Evolutionary conservation across 53 echinoderm and acorn worm species (phyloP), one percentile per base, ranked within the genome.

Genomic region (Holothuria scabra): DNA sequence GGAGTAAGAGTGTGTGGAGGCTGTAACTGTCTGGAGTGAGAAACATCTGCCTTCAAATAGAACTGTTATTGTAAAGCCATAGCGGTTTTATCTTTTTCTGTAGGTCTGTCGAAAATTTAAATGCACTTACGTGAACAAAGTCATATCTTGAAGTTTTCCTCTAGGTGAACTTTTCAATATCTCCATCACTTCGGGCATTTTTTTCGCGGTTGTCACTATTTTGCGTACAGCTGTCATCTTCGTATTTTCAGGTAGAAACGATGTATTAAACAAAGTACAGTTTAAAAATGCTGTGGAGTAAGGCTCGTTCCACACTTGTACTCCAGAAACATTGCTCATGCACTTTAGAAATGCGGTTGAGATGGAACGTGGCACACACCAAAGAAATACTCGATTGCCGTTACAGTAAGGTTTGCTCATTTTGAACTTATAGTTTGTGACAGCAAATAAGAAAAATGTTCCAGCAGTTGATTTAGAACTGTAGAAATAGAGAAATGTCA

Each of bases 281-380:
- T 38, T 23, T 2, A 76, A 8, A 30, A 56, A 55, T 8, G 56
- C 44, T 3, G 25, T 25, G 16, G 76, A 16, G 76, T 76, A 76
- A 21, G 76, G 76, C 48, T 76, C 76, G 29, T 56, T 48, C 76
- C 76, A 76, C 4, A 46, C 57, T 14, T 76, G 49, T n/a, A 76
- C 57, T 28, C 57, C 76, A 26, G 25, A 10, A 16, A 76, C 76
- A 28, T 76, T 52, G 57, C 76, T 76, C 76, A 76, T 52, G 8
- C 76, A 76, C 26, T 76, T 76, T n/a, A 57, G 13, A 30, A 76
- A 16, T 12, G 76, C 76, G 4, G 76, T 76, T 5, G 76, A 76
- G 57, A 56, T 57, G 29, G 76, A 56, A 19, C 76, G 55, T 10
- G 76, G 76, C 24, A 76, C 76, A 26, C 76, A 76, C 76, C 76